Evolutionary conservation across 2,113 vertebrate genomes (phyloP), one percentile per base, ranked within the genome.

Genomic region (Eulacestoma nigropectus): DNA sequence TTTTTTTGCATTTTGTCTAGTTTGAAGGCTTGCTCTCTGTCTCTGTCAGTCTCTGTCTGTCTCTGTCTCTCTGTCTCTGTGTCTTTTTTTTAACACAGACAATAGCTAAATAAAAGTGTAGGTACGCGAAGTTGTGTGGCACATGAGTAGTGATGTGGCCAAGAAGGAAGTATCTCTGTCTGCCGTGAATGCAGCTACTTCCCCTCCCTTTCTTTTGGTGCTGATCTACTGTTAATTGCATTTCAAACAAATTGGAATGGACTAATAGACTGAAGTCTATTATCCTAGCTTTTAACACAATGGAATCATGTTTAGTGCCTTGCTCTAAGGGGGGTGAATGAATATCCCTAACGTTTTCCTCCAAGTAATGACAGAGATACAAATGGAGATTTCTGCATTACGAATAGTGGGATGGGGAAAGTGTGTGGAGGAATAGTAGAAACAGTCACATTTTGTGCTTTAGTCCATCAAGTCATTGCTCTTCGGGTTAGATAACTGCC

Each of bases 201-300:
- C 25, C n/a, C 13, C 32, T 77, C 13, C 29, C n/a, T 52, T 79
- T 57, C 27, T 88, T 47, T 37, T 85, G n/a, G 16, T 86, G 46
- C 37, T 88, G 41, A 80, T 94, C 83, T 86, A 41, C 50, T 77
- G 50, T 57, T 93, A 65, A 92, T 80, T 93, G 75, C 46, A 26
- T 65, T 90, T 90, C 50, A 77, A 68, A 73, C 63, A 83, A 83
- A 73, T 57, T 77, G 46, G 26, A 85, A 53, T 6, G 23, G 63
- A 86, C 88, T 95, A 89, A 89, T 70, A 86, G 42, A 63, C 67
- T 90, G 42, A 62, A 80, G 72, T 74, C 75, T 92, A 50, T 92
- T 90, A 67, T 49, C 11, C 23, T 70, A 33, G 41, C 82, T 90
- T 93, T 95, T 86, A 95, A 77, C 88, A 74, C 62, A 67, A 46